These are phyloP conservation scores for Conger conger DNA, from an alignment of 2,113 vertebrate genomes.

Conservation along the genomic window DNA sequence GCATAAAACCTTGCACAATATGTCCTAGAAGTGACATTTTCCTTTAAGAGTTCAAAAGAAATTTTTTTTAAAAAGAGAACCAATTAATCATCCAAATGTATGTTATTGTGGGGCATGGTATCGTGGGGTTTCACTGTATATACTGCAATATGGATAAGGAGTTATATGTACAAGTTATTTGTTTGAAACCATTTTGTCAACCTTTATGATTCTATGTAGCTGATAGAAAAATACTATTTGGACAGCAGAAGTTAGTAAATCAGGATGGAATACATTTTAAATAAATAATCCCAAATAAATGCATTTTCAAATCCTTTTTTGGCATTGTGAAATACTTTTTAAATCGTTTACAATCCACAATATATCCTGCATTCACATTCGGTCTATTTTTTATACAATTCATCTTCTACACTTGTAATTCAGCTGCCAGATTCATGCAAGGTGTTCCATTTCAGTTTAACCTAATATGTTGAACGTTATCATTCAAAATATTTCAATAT, in stretches of 20 bases:
- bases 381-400: not conserved
- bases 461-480: conserved; percentile 3
- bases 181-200: not conserved
- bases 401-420: not conserved
- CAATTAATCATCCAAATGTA: too few species aligned
- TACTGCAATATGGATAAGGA: not conserved
- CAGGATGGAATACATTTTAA: too few species aligned
- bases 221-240: too few species aligned
- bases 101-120: too few species aligned
- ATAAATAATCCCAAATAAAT: too few species aligned
- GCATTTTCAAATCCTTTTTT: too few species aligned
- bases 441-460: not conserved
- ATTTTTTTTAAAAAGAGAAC: too few species aligned
- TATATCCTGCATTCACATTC: not conserved
- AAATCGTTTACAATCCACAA: not conserved
- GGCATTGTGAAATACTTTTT: not conserved
- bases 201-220: too few species aligned
- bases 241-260: too few species aligned
- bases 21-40: too few species aligned
- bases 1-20: too few species aligned
- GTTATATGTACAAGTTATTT: not conserved
- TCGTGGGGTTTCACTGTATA: not conserved
- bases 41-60: too few species aligned
- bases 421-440: not conserved
- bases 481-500: not conserved